A percentile compares a stretch with the other conserved stretches of the same genome.
phyloP scores from a whole-genome alignment of 1,140 invertebrate genomes.

The Caenorhabditis remanei region DNA sequence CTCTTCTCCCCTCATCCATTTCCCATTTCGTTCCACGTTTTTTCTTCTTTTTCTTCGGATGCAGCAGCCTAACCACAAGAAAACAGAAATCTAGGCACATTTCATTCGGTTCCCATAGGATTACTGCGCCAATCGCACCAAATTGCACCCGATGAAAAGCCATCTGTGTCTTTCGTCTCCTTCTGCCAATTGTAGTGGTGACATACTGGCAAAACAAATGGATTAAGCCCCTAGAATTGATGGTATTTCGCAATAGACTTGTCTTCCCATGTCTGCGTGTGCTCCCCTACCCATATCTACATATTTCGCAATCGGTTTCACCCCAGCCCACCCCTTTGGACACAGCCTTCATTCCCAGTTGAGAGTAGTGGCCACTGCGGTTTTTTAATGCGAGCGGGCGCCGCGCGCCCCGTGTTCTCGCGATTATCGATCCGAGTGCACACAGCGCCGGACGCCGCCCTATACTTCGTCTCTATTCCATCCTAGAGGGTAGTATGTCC shows the following conservation, averaged over 20 bases:
- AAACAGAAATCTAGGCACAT: neutral
- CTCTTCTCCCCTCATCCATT: slow-evolving; percentile 12
- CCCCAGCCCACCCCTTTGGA: slow-evolving; percentile 14
- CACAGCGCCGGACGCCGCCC: neutral
- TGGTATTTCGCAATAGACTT: slow-evolving; percentile 11
- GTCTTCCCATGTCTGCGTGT: neutral
- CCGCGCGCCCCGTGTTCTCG: slow-evolving; percentile 49
- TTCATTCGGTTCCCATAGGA: slow-evolving; percentile 33
- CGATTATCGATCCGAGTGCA: slow-evolving; percentile 51
- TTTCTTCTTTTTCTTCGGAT: neutral
- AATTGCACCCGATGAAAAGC: slow-evolving; percentile 49
- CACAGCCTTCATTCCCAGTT: neutral
- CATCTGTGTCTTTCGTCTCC: neutral
- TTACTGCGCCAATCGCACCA: slow-evolving; percentile 28
- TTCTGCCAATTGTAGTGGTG: slow-evolving; percentile 10
- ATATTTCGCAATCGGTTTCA: slow-evolving; percentile 45
- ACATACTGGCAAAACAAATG: slow-evolving; percentile 44
- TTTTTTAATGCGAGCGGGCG: slow-evolving; percentile 51
- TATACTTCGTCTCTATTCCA: neutral
- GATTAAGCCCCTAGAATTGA: slow-evolving; percentile 20
- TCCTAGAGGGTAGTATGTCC: neutral
- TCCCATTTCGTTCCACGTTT: slow-evolving; percentile 31
- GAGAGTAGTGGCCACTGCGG: slow-evolving; percentile 43
- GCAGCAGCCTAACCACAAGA: neutral
- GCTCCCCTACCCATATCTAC: slow-evolving; percentile 13